These are phyloP conservation scores for Mesitornis unicolor DNA, from an alignment of 2,113 vertebrate species.

Conservation along the genomic window DNA sequence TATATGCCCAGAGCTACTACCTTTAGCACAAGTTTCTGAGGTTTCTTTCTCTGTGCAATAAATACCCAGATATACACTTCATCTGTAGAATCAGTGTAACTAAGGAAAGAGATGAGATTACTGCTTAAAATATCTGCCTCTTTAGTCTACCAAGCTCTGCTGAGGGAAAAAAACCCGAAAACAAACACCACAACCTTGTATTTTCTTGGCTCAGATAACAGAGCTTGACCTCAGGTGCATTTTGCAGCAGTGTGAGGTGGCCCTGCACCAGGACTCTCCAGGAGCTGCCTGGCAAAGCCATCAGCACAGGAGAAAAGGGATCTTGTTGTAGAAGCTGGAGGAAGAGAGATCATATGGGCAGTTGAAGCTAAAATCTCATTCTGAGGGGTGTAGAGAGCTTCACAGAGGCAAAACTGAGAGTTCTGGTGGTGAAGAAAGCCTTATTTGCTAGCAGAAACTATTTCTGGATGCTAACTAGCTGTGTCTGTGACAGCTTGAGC, in stretches of 20 bases:
- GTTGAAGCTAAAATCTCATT: not conserved
- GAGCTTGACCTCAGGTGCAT: not conserved
- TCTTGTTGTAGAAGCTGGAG: not conserved
- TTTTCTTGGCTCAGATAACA: not conserved
- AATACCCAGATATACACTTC: not conserved
- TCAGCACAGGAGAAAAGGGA: not conserved
- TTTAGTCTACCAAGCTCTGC: not conserved
- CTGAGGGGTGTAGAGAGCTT: not conserved
- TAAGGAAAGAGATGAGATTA: not conserved
- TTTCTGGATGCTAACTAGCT: not conserved
- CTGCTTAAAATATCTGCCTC: not conserved
- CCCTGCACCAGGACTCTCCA: not conserved
- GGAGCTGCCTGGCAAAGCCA: not conserved
- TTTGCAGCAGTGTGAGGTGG: not conserved
- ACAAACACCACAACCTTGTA: too few species aligned
- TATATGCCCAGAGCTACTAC: not conserved
- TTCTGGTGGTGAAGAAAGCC: not conserved
- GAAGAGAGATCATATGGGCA: not conserved
- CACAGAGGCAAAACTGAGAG: not conserved
- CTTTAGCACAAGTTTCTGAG: not conserved
- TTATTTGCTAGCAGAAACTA: not conserved
- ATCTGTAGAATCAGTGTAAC: not conserved
- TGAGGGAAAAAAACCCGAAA: not conserved
- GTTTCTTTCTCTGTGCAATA: not conserved
- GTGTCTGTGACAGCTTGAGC: not conserved